These are phyloP conservation scores for Serrognathus titanus DNA, from an alignment of 2,888 invertebrate species.

Conservation along the genomic window DNA sequence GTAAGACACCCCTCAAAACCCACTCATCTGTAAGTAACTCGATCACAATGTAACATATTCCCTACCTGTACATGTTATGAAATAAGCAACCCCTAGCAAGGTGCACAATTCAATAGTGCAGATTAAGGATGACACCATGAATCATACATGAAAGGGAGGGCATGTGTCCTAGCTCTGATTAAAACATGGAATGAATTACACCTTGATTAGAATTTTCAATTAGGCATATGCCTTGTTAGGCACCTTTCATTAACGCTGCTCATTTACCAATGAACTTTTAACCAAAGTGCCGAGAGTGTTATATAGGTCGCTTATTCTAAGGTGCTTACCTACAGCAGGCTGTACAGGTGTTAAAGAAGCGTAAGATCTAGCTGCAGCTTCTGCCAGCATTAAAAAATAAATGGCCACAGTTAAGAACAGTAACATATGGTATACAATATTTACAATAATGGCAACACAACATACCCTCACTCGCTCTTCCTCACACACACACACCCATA, in stretches of 20 bases:
- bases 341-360: constrained; percentile 55
- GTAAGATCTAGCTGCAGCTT: constrained; percentile 54
- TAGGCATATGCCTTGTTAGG: too few relatives aligned
- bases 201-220: too few relatives aligned
- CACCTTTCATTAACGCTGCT: too few relatives aligned
- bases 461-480: too few relatives aligned
- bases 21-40: constrained; percentile 25
- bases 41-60: constrained; percentile 25
- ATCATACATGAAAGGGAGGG: constrained; percentile 17
- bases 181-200: not conserved
- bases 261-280: too few relatives aligned
- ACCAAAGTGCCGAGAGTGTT: too few relatives aligned
- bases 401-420: constrained; percentile 10
- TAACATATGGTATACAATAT: constrained; percentile 2
- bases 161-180: constrained; percentile 12
- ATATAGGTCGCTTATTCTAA: not conserved
- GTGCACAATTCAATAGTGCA: constrained; percentile 8
- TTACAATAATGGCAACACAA: not conserved
- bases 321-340: constrained; percentile 52
- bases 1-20: constrained; percentile 6
- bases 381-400: constrained; percentile 43
- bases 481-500: too few relatives aligned
- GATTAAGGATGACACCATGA: constrained; percentile 18
- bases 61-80: constrained; percentile 25
- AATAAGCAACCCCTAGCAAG: constrained; percentile 16